Base-by-base conservation (phyloP, 1,140 invertebrate genomes). In the Mycetomoellerius zeteki region DNA sequence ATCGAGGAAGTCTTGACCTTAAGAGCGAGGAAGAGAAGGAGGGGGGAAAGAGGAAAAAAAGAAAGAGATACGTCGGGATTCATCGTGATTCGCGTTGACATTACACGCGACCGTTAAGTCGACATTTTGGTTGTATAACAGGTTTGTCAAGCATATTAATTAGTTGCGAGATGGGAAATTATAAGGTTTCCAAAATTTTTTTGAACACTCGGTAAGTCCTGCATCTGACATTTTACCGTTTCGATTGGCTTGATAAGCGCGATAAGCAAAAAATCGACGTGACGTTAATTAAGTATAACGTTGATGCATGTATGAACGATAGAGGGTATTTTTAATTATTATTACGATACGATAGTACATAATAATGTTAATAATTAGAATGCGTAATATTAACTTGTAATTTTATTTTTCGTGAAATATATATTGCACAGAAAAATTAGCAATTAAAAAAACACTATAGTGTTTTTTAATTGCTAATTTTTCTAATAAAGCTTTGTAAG, bases 1-100 rank as follows among this genome's bases (percentile, higher is more conserved):
- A 50, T 67, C 77, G 47, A 80, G 62, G 37, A 80, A 80, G 77
- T 69, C 14, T 80, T 52, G 43, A 67, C 43, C 60, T 16, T 27
- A 43, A 10, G 75, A n/a, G 37, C 19, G 43, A 27, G 8, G 19
- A 12, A 69, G 12, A 60, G 14, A 10, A 14, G 37, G 30, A 27
- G 14, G 30, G 21, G 12, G 56, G 14, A 1, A 0, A 5, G 14
- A 1, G 0, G 4, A 14, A 8, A 16, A 1, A 30, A 12, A 30
- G 14, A 21, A 16, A 67, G 4, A 21, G 19, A 65, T 65, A 30
- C 30, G 19, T 37, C 8, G 12, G 10, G 27, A 73, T 27, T n/a
- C 16, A 33, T 27, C 37, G 16, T 27, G 24, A 72, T 27, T 52
- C 75, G 24, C 37, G 21, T 76, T 77, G 47, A 47, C 73, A 56